Evolutionary conservation across 2,113 vertebrate genomes (phyloP).

Genomic region (Aegotheles bennettii): DNA sequence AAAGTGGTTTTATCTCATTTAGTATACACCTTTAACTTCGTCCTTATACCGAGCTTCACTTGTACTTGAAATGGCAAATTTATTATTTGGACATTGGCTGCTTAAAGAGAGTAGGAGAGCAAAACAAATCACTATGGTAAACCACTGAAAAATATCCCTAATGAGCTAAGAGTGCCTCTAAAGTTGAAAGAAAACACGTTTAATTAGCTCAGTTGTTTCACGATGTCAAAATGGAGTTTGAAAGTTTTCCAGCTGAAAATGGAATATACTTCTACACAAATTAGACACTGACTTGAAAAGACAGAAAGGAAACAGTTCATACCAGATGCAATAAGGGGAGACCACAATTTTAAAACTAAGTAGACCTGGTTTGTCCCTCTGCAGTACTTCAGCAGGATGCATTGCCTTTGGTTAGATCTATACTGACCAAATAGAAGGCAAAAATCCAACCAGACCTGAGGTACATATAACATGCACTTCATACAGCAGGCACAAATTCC

Average conservation of each 20-base stretch:
- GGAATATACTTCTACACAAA: neutral
- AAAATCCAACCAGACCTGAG: neutral
- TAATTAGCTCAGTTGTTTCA: neutral
- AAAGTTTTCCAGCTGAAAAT: neutral
- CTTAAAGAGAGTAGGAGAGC: neutral
- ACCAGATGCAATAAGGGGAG: neutral
- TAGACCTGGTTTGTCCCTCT: neutral
- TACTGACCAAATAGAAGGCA: neutral
- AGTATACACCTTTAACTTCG: neutral
- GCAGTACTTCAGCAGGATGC: neutral
- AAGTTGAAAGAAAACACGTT: neutral
- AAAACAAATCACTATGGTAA: neutral
- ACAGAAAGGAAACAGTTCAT: neutral
- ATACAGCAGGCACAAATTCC: neutral
- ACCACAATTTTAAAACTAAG: neutral
- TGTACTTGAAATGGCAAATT: neutral
- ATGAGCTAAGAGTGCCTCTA: neutral
- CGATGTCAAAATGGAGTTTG: neutral
- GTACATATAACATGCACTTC: neutral
- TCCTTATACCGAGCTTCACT: neutral
- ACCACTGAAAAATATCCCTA: neutral
- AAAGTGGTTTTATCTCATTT: neutral
- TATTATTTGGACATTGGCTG: neutral
- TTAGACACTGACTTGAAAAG: neutral
- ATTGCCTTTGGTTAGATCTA: neutral